phyloP scores from a whole-genome alignment of 2,888 invertebrate species.

The Pecten maximus region DNA sequence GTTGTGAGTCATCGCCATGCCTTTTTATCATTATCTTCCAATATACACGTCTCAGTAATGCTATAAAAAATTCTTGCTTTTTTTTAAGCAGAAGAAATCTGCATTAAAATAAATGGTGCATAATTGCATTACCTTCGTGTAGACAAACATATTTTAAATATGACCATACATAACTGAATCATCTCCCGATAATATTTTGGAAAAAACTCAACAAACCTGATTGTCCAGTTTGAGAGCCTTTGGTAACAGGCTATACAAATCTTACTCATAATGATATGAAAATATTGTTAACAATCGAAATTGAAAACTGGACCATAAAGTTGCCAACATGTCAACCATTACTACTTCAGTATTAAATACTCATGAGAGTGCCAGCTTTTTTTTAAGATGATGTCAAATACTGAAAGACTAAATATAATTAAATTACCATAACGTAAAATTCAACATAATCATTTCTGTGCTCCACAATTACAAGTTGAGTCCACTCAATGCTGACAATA shows the following conservation, averaged over 20 bases:
- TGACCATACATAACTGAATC: background rate
- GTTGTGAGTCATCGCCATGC: background rate
- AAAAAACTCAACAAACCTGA: background rate
- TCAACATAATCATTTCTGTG: no score
- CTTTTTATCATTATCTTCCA: slow-evolving; percentile 4
- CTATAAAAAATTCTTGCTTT: background rate
- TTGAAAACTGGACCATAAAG: background rate
- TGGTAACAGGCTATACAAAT: background rate
- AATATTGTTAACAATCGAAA: background rate
- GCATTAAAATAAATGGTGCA: slow-evolving; percentile 23
- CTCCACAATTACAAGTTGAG: background rate
- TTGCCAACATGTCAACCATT: background rate
- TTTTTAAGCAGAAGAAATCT: background rate
- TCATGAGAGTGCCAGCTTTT: background rate
- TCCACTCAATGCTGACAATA: no score
- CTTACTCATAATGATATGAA: background rate
- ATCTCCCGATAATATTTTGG: background rate
- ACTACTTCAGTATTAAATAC: background rate
- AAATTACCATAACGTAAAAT: background rate
- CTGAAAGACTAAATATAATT: background rate
- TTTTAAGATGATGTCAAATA: background rate
- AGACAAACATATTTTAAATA: slow-evolving; percentile 2
- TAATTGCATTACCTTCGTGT: background rate
- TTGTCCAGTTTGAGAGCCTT: background rate
- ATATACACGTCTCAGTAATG: slow-evolving; percentile 10